Percentiles rank a stretch among this genome's conserved stretches.
phyloP scores from a whole-genome alignment of 2,797 vertebrate genomes.

The Periparus ater region DNA sequence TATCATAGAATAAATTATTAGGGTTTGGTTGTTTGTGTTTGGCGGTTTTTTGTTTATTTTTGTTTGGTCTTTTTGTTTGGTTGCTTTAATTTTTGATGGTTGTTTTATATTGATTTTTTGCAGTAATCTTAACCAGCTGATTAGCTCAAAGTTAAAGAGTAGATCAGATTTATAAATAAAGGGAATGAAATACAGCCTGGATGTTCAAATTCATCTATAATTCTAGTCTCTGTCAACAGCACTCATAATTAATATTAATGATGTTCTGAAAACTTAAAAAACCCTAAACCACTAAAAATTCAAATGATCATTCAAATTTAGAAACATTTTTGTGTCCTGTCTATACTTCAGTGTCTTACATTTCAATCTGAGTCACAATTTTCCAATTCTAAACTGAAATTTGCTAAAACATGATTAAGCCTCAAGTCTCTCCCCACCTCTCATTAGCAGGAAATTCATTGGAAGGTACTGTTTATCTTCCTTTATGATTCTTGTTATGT shows the following conservation, averaged over 20 bases:
- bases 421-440: background rate
- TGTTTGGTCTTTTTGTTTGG: background rate
- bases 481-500: background rate
- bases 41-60: background rate
- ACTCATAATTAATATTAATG: background rate
- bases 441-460: background rate
- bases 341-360: background rate
- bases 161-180: background rate
- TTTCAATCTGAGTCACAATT: background rate
- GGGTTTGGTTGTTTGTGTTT: background rate
- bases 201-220: background rate
- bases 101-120: background rate
- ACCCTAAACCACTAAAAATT: fast-evolving
- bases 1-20: background rate
- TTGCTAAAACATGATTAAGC: background rate
- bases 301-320: background rate
- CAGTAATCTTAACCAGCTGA: background rate
- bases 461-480: background rate
- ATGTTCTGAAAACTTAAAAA: background rate
- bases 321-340: background rate
- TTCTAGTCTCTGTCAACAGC: background rate
- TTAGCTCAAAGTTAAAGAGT: background rate
- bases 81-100: background rate
- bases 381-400: background rate
- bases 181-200: background rate